phyloP scores from a whole-genome alignment of 2,888 invertebrate genomes.

The Helobdella robusta region DNA sequence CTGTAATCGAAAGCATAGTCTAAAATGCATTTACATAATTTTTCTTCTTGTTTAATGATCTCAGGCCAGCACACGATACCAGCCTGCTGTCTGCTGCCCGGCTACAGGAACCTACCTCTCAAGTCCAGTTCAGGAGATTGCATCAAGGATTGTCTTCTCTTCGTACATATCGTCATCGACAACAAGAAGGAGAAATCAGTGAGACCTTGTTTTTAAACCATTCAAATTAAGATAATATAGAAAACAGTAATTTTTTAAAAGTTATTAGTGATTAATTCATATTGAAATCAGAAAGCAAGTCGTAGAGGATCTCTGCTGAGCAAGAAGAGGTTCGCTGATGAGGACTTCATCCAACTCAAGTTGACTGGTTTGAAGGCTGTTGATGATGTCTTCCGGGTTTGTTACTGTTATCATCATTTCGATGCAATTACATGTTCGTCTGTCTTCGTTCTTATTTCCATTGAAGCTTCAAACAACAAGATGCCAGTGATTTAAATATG shows the following conservation, averaged over 20 bases:
- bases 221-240: too few relatives aligned
- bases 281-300: conserved; percentile 46
- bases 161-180: conserved; percentile 56
- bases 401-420: not conserved
- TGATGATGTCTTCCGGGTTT: conserved; percentile 54
- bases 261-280: conserved; percentile 6
- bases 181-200: conserved; percentile 52
- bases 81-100: conserved; percentile 56
- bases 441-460: too few relatives aligned
- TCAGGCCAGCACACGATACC: conserved; percentile 56
- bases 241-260: too few relatives aligned
- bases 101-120: conserved; percentile 41
- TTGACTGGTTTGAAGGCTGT: conserved; percentile 52
- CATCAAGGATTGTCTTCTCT: conserved; percentile 54
- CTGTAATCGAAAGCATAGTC: not conserved
- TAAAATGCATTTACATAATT: not conserved
- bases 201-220: conserved; percentile 45
- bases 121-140: conserved; percentile 50
- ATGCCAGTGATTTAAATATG: not conserved
- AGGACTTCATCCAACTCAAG: conserved; percentile 50
- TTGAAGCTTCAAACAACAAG: too few relatives aligned
- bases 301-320: conserved; percentile 47
- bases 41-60: not conserved
- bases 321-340: conserved; percentile 48
- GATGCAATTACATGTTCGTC: too few relatives aligned